These are phyloP conservation scores for Pantherophis vulpinus DNA, from an alignment of 2,797 vertebrate genomes.

Conservation along the genomic window DNA sequence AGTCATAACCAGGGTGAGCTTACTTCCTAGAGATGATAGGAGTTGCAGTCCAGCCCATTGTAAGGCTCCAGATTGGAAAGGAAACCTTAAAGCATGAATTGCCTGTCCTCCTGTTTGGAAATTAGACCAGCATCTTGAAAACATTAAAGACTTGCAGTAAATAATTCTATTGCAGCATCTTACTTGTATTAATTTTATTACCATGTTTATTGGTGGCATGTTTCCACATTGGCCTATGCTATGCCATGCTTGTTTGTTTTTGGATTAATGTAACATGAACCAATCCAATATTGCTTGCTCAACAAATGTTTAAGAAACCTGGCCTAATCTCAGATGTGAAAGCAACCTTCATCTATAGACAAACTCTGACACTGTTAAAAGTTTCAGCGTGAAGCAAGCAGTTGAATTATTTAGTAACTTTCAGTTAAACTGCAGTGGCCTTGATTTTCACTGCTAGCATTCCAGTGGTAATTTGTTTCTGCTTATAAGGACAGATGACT, in stretches of 20 bases:
- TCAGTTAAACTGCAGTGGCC: not conserved
- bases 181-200: not conserved
- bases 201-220: not conserved
- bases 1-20: not conserved
- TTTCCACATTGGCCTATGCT: not conserved
- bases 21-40: not conserved
- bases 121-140: not conserved
- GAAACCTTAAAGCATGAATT: not conserved
- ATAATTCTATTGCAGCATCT: not conserved
- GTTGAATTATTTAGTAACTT: not conserved
- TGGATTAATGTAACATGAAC: not conserved
- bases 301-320: not conserved
- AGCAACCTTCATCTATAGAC: not conserved
- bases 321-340: not conserved
- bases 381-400: not conserved
- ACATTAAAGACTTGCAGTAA: not conserved
- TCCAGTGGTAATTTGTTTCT: not conserved
- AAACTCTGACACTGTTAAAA: not conserved
- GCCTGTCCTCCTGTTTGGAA: not conserved
- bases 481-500: not conserved
- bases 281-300: not conserved
- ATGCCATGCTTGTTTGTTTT: not conserved
- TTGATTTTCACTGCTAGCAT: not conserved
- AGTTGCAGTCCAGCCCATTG: not conserved
- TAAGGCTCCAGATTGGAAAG: not conserved